These are phyloP conservation scores for Nephrocerus scutellatus DNA, from an alignment of 2,888 invertebrate genomes.

Conservation along the genomic window DNA sequence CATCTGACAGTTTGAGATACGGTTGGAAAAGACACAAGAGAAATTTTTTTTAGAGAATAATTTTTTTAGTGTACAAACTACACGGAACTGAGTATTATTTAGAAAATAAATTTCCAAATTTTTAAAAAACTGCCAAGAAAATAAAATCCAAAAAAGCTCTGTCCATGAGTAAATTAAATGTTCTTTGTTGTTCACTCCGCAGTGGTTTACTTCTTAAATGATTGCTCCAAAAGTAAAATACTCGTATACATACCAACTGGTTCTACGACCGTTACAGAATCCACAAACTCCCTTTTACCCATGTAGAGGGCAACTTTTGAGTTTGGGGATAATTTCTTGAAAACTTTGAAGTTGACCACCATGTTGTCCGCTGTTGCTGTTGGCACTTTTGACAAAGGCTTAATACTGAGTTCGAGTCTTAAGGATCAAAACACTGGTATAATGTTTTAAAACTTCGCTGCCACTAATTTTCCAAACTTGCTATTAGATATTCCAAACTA, in stretches of 20 bases:
- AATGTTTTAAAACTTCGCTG: conserved; percentile 8
- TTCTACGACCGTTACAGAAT: conserved; percentile 78
- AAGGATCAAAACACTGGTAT: too few species aligned
- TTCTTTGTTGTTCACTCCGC: conserved; percentile 4
- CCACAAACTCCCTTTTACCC: conserved; percentile 81
- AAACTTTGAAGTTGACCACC: conserved; percentile 88
- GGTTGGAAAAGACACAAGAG: conserved; percentile 1
- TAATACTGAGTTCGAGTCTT: too few species aligned
- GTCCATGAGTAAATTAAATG: not conserved
- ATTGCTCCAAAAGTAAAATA: too few species aligned
- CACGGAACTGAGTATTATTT: too few species aligned
- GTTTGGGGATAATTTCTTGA: conserved; percentile 84
- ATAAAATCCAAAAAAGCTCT: conserved; percentile 5
- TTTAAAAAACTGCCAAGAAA: not conserved
- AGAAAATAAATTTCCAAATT: not conserved
- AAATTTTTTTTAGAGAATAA: too few species aligned
- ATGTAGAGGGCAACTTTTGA: conserved; percentile 78
- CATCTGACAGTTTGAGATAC: conserved; percentile 56
- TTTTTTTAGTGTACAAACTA: too few species aligned
- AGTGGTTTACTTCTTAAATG: conserved; percentile 4
- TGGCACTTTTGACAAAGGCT: too few species aligned
- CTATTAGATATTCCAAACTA: too few species aligned
- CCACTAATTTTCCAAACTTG: too few species aligned
- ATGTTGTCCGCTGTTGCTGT: conserved; percentile 53
- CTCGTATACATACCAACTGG: conserved; percentile 66